Base-by-base conservation (phyloP, 35 echinoderm and acorn worm genomes). In the Holothuria glaberrima region DNA sequence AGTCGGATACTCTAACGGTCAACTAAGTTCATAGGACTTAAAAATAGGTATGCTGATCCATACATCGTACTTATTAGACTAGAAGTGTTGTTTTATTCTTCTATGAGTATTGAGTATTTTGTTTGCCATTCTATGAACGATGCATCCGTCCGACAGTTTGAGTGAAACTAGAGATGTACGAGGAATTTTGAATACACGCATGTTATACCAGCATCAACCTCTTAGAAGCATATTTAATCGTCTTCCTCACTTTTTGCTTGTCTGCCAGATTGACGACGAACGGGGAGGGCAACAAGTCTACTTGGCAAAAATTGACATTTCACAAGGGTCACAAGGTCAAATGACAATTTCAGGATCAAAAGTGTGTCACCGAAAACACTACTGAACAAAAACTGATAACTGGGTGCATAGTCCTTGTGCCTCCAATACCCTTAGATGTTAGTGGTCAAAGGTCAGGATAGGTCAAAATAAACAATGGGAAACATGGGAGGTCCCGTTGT, bases 81-180 rank as follows among this genome's bases (percentile, higher is more conserved):
- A 1, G 66, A 69, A 69, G 66, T 69, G 66, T 26, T 69, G 25
- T 26, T 69, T 26, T 69, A 69, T 69, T 69, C 66, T 69, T 69
- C 64, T 25, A 13, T n/a, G 66, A 25, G 66, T 69, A 54, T 69
- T 69, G 25, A 69, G 66, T 24, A 69, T 69, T 69, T 69, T 69
- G 66, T 69, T 46, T n/a, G 66, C 66, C 66, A 69, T 69, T 69
- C 4, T 69, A 69, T 24, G 66, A 69, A 69, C 25, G 64, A 68
- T 68, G 64, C 22, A 68, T 19, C 4, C 5, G 66, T 25, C 66
- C 10, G 66, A 69, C 64, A 68, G 64, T 68, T 68, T 19, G n/a
- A 32, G 64, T 68, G 9, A 19, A 24, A 68, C 64, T 68, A 19
- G 22, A 68, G 22, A n/a, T 68, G 22, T 68, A 68, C 12, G 50